Evolutionary conservation across 1,140 invertebrate genomes (phyloP).

Genomic region (Sinella curviseta): DNA sequence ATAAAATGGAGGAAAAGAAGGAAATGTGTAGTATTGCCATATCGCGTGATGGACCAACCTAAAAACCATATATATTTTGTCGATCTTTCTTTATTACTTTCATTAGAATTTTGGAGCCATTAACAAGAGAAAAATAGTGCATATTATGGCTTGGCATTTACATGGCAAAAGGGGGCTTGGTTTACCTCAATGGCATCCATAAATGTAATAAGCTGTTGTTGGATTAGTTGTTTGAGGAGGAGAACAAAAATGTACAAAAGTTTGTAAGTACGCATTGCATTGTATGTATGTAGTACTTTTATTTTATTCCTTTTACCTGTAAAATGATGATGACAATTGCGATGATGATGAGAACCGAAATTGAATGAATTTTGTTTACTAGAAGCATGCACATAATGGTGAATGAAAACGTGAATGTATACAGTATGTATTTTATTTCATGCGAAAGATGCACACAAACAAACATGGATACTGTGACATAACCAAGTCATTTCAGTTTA

Average conservation of each 20-base stretch:
- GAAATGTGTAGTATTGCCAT: background rate
- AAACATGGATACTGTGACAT: no score
- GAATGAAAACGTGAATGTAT: no score
- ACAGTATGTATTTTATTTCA: no score
- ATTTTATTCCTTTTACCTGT: no score
- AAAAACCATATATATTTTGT: background rate
- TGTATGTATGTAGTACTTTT: no score
- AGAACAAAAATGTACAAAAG: background rate
- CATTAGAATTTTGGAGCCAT: conserved; percentile 7
- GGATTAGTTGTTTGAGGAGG: no score
- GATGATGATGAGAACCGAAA: no score
- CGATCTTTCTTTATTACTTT: conserved; percentile 7
- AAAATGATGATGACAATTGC: no score
- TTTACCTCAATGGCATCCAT: conserved; percentile 15
- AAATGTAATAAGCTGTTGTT: conserved; percentile 2
- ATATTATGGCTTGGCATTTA: background rate
- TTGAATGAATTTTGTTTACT: no score
- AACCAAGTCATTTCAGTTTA: background rate
- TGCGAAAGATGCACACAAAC: no score
- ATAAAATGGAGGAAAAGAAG: background rate
- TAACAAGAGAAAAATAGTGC: background rate
- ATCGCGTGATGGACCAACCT: conserved; percentile 15
- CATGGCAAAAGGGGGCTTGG: background rate
- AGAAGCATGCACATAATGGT: no score
- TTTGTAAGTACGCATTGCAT: background rate